Evolutionary conservation across 2,888 invertebrate genomes (phyloP).

Genomic region (Lamellibrachia columna): DNA sequence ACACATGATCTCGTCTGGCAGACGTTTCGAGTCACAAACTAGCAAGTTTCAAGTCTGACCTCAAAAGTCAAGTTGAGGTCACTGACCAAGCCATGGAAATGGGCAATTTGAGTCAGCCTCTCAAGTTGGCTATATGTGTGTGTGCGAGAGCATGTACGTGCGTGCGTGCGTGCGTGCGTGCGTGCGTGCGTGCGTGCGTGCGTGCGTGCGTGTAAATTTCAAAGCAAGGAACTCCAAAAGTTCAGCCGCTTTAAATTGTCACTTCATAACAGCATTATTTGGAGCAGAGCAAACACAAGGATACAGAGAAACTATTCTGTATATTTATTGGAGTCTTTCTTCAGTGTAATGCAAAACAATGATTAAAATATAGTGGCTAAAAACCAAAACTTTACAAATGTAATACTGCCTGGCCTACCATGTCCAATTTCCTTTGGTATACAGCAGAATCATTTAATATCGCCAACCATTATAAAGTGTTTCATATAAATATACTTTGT

Average conservation of each 20-base stretch:
- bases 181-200: too few species aligned
- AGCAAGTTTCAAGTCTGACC: too few species aligned
- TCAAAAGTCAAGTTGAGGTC: too few species aligned
- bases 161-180: neutral
- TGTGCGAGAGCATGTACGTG: too few species aligned
- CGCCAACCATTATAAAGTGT: neutral
- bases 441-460: neutral
- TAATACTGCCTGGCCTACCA: neutral
- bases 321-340: neutral
- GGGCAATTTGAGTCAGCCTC: too few species aligned
- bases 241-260: neutral
- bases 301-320: neutral
- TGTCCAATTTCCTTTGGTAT: neutral
- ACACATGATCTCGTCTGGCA: too few species aligned
- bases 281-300: neutral
- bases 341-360: neutral
- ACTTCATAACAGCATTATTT: neutral
- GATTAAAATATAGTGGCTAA: neutral
- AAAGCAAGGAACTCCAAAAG: too few species aligned
- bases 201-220: neutral
- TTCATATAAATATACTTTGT: slow-evolving; percentile 16
- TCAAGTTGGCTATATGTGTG: too few species aligned
- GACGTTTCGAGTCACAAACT: too few species aligned
- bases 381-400: neutral
- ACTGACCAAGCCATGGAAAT: too few species aligned